A percentile compares a stretch with the other conserved stretches of the same genome.
Conservation (phyloP, 2,888 invertebrate genomes). For the Eupithecia inturbata region DNA sequence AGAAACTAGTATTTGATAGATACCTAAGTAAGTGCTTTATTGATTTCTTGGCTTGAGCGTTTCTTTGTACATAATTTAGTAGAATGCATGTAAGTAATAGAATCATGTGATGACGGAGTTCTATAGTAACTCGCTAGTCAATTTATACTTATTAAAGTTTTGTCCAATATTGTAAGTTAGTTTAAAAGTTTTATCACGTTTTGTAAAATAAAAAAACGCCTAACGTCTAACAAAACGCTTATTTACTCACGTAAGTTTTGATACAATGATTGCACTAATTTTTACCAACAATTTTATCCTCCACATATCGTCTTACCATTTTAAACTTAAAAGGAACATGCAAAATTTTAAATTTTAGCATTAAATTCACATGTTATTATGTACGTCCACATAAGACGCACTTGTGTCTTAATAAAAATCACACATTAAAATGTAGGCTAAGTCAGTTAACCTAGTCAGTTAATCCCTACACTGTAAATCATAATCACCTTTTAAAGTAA, state of each 20-base stretch:
- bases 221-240: not conserved
- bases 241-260: not conserved
- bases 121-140: conserved; percentile 31
- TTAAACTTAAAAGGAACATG: not conserved
- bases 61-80: not conserved
- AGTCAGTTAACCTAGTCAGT: not conserved
- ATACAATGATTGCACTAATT: not conserved
- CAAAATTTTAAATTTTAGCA: not conserved
- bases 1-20: not conserved
- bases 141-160: conserved; percentile 2
- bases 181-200: not conserved
- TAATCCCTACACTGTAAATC: conserved; percentile 13
- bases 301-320: not conserved
- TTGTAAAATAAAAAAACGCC: not conserved
- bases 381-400: not conserved
- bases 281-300: not conserved
- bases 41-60: not conserved
- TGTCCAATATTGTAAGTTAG: not conserved
- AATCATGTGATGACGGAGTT: conserved; percentile 23
- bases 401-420: not conserved
- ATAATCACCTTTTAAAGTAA: conserved; percentile 28
- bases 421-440: not conserved
- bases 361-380: not conserved
- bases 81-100: conserved; percentile 2
- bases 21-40: not conserved